These are phyloP conservation scores for Oncorhynchus nerka DNA, from an alignment of 2,113 vertebrate species.

Conservation along the genomic window DNA sequence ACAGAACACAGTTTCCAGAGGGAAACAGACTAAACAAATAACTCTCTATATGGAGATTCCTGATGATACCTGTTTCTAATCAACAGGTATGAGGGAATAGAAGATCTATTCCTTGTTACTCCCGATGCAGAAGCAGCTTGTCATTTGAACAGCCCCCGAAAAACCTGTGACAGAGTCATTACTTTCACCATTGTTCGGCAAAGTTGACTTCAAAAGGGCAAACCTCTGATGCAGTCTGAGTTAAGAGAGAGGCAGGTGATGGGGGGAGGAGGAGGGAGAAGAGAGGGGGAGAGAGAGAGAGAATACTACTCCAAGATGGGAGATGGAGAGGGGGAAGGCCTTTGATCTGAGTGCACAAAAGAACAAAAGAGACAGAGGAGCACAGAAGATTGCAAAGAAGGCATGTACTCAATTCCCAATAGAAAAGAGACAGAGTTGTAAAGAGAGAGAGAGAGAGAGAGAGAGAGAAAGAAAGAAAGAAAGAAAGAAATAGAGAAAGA, in stretches of 20 bases:
- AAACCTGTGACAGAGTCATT: constrained; percentile 43
- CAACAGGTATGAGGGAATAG: too few species aligned
- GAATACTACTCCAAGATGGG: constrained; percentile 44
- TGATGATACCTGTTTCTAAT: too few species aligned
- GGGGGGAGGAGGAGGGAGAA: constrained; percentile 26
- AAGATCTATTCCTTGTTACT: too few species aligned
- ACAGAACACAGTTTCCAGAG: background rate
- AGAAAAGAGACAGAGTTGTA: constrained; percentile 34
- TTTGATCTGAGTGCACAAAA: constrained; percentile 74
- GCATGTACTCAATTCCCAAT: constrained; percentile 63
- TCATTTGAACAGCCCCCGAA: constrained; percentile 46
- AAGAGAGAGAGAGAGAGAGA: constrained; percentile 20
- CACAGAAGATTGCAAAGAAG: constrained; percentile 69
- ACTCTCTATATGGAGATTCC: too few species aligned
- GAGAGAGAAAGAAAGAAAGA: constrained; percentile 21
- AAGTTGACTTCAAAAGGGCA: constrained; percentile 69
- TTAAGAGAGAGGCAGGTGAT: constrained; percentile 46
- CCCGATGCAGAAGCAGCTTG: constrained; percentile 38
- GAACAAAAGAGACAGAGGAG: constrained; percentile 58
- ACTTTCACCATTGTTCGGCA: constrained; percentile 61
- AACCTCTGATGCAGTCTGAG: constrained; percentile 54
- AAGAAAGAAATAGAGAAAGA: rapidly evolving
- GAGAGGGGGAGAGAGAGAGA: constrained; percentile 41
- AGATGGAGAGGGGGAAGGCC: constrained; percentile 64
- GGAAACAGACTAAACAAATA: too few species aligned